Evolutionary conservation across 1,140 invertebrate species (phyloP).

Genomic region (Philotrypesis tridentata): DNA sequence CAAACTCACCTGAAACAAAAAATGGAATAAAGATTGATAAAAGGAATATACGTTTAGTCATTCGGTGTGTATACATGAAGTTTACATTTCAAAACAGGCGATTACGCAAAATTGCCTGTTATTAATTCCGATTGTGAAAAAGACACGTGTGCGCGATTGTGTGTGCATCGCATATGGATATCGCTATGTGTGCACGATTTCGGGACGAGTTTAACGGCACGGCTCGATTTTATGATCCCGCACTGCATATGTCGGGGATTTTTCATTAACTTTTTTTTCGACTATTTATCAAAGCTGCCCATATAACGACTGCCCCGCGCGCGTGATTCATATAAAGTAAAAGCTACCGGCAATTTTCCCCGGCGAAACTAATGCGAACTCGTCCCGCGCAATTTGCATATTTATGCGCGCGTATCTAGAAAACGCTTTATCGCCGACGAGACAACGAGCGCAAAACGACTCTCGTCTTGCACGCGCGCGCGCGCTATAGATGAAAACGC

Average conservation of each 20-base stretch:
- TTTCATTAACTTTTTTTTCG: background rate
- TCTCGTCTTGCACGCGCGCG: too few relatives aligned
- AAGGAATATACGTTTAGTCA: too few relatives aligned
- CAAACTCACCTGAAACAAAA: background rate
- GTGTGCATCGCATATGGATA: too few relatives aligned
- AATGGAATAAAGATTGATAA: background rate
- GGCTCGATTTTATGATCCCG: too few relatives aligned
- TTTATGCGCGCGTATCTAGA: background rate
- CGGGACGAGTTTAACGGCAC: too few relatives aligned
- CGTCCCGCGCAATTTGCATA: slow-evolving; percentile 20
- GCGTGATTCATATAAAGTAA: slow-evolving; percentile 26
- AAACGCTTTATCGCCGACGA: slow-evolving; percentile 7
- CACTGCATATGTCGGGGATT: too few relatives aligned
- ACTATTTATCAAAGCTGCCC: background rate
- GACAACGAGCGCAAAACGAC: background rate
- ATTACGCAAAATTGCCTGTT: background rate
- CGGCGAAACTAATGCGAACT: slow-evolving; percentile 11
- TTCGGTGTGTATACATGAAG: too few relatives aligned
- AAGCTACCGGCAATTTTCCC: slow-evolving; percentile 23
- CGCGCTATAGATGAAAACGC: background rate
- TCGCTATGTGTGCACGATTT: too few relatives aligned
- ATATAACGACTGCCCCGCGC: background rate
- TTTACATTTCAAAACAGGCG: background rate
- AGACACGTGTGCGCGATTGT: too few relatives aligned
- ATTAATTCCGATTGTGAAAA: too few relatives aligned